Conservation (phyloP, 2,888 invertebrate species). For the Gastrophysa polygoni region DNA sequence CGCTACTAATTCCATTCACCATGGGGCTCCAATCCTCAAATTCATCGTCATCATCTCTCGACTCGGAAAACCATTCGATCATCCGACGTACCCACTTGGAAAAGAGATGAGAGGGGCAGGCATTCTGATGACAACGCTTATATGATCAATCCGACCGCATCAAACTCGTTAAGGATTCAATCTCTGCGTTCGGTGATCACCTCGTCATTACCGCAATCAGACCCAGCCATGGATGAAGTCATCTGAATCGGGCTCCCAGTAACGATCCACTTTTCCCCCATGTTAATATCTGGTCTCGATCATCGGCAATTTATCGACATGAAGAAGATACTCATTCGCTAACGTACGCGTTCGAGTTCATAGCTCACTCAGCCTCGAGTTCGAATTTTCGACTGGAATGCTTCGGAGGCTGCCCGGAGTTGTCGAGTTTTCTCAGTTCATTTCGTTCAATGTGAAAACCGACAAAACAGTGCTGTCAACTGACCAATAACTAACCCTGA, state of each 20-base stretch:
- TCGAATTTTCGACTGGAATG: constrained; percentile 29
- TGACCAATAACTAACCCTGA: too few relatives aligned
- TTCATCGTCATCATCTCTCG: too few relatives aligned
- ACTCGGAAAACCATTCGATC: too few relatives aligned
- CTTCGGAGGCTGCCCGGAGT: constrained; percentile 24
- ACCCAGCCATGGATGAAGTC: constrained; percentile 15
- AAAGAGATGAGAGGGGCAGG: too few relatives aligned
- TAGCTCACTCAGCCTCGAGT: constrained; percentile 28
- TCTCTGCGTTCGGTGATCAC: background rate
- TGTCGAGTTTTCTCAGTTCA: constrained; percentile 5
- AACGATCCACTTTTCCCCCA: constrained; percentile 26
- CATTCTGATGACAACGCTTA: too few relatives aligned
- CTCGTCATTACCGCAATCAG: constrained; percentile 3
- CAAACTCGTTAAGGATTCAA: background rate
- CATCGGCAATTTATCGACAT: constrained; percentile 38
- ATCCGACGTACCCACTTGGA: too few relatives aligned
- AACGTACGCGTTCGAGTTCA: constrained; percentile 21
- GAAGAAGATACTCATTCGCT: constrained; percentile 33
- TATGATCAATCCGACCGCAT: background rate
- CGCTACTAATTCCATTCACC: too few relatives aligned
- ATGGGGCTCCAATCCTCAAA: too few relatives aligned
- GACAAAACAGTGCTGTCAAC: too few relatives aligned
- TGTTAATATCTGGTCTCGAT: constrained; percentile 20
- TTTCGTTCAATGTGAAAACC: too few relatives aligned
- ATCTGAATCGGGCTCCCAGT: constrained; percentile 6